Evolutionary conservation across 2,113 vertebrate species (phyloP).

Genomic region (Aspidoscelis tigris): DNA sequence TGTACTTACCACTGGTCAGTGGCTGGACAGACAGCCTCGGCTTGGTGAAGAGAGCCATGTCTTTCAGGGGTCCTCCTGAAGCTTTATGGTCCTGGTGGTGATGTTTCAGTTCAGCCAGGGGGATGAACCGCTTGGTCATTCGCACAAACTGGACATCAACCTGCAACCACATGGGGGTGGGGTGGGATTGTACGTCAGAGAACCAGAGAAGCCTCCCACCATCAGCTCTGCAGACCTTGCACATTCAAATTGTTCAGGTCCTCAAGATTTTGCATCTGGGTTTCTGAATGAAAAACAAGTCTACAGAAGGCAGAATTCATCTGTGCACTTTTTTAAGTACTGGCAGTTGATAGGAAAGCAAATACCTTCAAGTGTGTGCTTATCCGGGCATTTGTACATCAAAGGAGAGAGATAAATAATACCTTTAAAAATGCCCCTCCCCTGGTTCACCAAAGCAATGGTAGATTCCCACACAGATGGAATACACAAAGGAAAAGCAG

Average conservation of each 20-base stretch:
- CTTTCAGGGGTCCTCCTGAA: slow-evolving; percentile 82
- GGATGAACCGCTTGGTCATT: slow-evolving; percentile 88
- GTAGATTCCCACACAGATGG: too few relatives aligned
- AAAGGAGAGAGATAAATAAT: too few relatives aligned
- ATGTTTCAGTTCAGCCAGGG: slow-evolving; percentile 89
- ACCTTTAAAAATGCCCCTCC: too few relatives aligned
- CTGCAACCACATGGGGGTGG: slow-evolving; percentile 59
- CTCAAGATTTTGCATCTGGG: neutral
- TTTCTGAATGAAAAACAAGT: neutral
- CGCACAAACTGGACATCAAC: slow-evolving; percentile 93
- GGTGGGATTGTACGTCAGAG: too few relatives aligned
- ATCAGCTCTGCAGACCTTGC: neutral
- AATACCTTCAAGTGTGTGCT: too few relatives aligned
- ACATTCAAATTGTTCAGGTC: neutral
- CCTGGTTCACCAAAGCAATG: too few relatives aligned
- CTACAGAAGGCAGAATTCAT: neutral
- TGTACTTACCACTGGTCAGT: slow-evolving; percentile 82
- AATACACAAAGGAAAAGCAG: too few relatives aligned
- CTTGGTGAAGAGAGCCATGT: slow-evolving; percentile 86
- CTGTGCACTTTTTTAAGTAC: neutral
- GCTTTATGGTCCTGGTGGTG: slow-evolving; percentile 83
- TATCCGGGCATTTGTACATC: too few relatives aligned
- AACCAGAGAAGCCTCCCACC: neutral
- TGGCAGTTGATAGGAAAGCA: neutral
- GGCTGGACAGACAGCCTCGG: slow-evolving; percentile 92